Evolutionary conservation across 2,113 vertebrate genomes (phyloP).

Genomic region (Pelobates fuscus): DNA sequence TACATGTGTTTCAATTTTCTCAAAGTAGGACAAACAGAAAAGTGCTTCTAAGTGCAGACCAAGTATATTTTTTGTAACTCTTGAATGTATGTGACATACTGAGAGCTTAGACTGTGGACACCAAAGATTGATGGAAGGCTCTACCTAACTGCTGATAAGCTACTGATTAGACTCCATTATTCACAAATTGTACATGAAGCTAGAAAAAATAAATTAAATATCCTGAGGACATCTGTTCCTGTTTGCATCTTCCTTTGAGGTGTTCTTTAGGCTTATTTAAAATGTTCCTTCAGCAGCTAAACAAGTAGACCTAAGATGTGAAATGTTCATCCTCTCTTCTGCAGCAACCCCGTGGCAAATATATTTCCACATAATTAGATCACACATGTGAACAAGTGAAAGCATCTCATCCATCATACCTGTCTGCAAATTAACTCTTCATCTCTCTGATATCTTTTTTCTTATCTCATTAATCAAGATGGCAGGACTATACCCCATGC

Average conservation of each 20-base stretch:
- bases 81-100: no score
- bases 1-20: no score
- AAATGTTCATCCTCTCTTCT: background rate
- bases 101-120: no score
- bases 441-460: slow-evolving; percentile 7
- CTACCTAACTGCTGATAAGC: background rate
- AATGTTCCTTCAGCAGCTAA: background rate
- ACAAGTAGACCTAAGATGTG: background rate
- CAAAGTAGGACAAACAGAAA: no score
- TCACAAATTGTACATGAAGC: background rate
- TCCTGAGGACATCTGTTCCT: background rate
- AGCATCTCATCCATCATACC: slow-evolving; percentile 11
- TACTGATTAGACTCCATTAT: background rate
- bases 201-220: background rate
- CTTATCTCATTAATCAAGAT: slow-evolving; percentile 19
- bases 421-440: slow-evolving; percentile 24
- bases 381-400: slow-evolving; percentile 13
- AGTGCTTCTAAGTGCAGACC: no score
- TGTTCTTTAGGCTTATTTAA: background rate
- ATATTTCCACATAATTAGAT: slow-evolving; percentile 22
- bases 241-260: background rate
- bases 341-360: slow-evolving; percentile 20
- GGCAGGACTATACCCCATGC: slow-evolving; percentile 11
- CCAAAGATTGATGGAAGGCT: background rate
- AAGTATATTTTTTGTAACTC: no score